These are phyloP conservation scores for Vombatus ursinus DNA, from an alignment of 2,113 vertebrate genomes.

Conservation along the genomic window DNA sequence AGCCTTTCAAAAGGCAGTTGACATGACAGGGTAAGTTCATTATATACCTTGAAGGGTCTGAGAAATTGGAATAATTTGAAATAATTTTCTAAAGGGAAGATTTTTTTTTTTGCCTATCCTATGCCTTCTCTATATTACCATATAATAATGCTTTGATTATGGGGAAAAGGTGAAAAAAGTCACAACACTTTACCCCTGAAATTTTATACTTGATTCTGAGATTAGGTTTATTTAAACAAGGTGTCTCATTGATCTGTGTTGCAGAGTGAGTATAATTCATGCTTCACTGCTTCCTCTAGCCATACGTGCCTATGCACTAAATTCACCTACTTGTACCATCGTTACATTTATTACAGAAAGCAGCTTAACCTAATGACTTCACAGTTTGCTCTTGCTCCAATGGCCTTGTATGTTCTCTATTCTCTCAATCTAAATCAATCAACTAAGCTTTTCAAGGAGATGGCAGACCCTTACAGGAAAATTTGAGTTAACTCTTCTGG, in stretches of 20 bases:
- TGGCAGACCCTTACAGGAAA: background rate
- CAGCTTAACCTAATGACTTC: background rate
- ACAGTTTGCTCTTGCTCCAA: background rate
- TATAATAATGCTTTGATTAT: conserved; percentile 35
- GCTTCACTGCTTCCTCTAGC: background rate
- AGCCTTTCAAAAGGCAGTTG: background rate
- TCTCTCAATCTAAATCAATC: conserved; percentile 24
- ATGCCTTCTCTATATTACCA: background rate
- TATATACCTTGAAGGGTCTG: background rate
- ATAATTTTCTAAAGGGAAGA: background rate
- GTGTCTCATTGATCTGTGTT: background rate
- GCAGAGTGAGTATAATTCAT: background rate
- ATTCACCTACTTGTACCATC: background rate
- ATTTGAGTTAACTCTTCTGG: background rate
- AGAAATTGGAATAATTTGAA: background rate
- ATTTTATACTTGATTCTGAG: background rate
- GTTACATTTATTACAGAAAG: background rate
- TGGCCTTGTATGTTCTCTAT: background rate
- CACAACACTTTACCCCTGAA: background rate
- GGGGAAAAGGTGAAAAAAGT: background rate
- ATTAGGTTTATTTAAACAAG: background rate
- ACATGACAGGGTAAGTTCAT: background rate
- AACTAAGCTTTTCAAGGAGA: conserved; percentile 8
- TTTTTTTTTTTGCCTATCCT: conserved; percentile 17
- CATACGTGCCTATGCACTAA: background rate